phyloP scores from a whole-genome alignment of 1,140 invertebrate genomes.

The Piezodorus guildinii region DNA sequence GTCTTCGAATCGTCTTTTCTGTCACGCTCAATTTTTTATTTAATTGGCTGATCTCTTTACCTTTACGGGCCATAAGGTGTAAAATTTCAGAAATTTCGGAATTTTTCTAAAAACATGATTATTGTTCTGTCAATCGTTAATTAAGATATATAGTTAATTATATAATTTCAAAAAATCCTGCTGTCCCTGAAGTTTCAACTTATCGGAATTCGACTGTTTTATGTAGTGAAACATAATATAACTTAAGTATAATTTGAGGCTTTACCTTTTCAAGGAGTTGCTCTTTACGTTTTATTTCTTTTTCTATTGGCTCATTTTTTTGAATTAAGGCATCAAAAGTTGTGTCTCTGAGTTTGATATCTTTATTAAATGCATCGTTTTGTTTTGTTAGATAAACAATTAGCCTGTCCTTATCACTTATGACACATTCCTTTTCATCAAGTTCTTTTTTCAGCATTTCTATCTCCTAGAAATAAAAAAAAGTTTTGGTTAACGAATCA shows the following conservation, averaged over 20 bases:
- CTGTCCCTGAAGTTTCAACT: no score
- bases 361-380: slow-evolving; percentile 12
- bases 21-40: neutral
- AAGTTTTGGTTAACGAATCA: no score
- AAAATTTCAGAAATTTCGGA: neutral
- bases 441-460: slow-evolving; percentile 15
- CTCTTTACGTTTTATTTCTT: neutral
- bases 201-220: no score
- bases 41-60: neutral
- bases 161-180: no score
- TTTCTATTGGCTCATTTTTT: slow-evolving; percentile 1
- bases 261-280: neutral
- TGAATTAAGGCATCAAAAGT: neutral
- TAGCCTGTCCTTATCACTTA: slow-evolving; percentile 8
- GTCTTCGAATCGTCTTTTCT: neutral
- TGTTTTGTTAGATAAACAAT: slow-evolving; percentile 16
- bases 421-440: slow-evolving; percentile 10
- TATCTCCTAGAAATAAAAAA: slow-evolving; percentile 4
- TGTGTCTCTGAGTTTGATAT: neutral
- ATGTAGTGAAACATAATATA: no score
- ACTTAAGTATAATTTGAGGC: no score
- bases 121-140: neutral
- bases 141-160: no score
- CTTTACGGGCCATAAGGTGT: neutral
- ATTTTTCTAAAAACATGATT: neutral